These are phyloP conservation scores for Colletes latitarsis DNA, from an alignment of 1,140 invertebrate genomes.

Conservation along the genomic window DNA sequence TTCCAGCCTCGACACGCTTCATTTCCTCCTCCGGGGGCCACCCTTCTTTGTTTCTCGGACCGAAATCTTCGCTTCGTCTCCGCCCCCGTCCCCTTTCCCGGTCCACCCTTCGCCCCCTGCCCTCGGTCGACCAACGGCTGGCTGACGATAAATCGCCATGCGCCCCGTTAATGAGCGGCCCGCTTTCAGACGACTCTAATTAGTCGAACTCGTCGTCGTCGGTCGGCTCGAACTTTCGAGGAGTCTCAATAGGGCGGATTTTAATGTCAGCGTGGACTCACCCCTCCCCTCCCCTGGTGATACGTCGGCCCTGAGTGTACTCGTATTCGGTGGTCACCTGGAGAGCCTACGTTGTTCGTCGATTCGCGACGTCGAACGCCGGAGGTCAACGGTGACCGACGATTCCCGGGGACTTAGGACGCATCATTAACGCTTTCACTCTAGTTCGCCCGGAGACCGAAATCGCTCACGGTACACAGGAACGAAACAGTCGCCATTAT, in stretches of 20 bases:
- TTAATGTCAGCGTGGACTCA: constrained; percentile 2
- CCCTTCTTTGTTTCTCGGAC: neutral
- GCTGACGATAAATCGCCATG: constrained; percentile 17
- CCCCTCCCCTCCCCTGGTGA: constrained; percentile 12
- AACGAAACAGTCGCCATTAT: too few species aligned
- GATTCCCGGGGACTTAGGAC: too few species aligned
- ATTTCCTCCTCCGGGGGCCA: neutral
- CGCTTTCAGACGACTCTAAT: constrained; percentile 24
- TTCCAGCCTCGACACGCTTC: constrained; percentile 34
- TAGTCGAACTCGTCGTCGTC: constrained; percentile 23
- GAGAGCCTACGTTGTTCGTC: too few species aligned
- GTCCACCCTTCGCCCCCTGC: neutral
- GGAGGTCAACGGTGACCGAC: too few species aligned
- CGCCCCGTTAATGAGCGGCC: constrained; percentile 21
- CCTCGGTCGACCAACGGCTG: neutral
- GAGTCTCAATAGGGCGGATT: constrained; percentile 17
- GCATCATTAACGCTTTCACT: too few species aligned
- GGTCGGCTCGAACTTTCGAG: constrained; percentile 3
- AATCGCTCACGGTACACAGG: too few species aligned
- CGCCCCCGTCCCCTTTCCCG: neutral
- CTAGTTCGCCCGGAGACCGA: too few species aligned
- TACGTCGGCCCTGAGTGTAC: constrained; percentile 1
- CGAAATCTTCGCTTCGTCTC: neutral
- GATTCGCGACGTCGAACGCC: too few species aligned
- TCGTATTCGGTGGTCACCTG: neutral